Evolutionary conservation across 2,797 vertebrate species (phyloP).

Genomic region (Scarus forsteni): DNA sequence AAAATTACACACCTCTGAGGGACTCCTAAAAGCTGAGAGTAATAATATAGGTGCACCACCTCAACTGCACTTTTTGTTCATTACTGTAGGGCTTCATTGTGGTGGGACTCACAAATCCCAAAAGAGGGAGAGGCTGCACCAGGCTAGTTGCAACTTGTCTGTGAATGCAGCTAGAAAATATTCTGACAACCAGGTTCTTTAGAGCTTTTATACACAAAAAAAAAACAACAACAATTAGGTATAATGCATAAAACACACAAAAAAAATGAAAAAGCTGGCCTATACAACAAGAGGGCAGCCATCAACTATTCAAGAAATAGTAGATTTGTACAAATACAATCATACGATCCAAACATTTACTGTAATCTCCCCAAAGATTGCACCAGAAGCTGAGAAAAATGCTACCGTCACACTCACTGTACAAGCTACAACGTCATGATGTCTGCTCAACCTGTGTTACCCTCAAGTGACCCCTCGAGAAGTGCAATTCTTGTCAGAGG

Average conservation of each 20-base stretch:
- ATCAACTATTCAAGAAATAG: slow-evolving; percentile 38
- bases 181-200: slow-evolving; percentile 16
- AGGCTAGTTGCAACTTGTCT: slow-evolving; percentile 66
- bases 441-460: slow-evolving; percentile 27
- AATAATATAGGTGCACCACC: slow-evolving; percentile 1
- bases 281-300: not conserved
- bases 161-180: slow-evolving; percentile 45
- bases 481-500: slow-evolving; percentile 31
- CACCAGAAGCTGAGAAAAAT: slow-evolving; percentile 7
- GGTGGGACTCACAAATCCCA: slow-evolving; percentile 44
- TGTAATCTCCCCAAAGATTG: slow-evolving; percentile 6
- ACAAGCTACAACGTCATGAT: slow-evolving; percentile 19
- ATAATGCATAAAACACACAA: not conserved
- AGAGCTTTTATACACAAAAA: slow-evolving; percentile 9
- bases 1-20: slow-evolving; percentile 3
- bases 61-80: slow-evolving; percentile 6
- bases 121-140: slow-evolving; percentile 50
- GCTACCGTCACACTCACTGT: slow-evolving; percentile 7
- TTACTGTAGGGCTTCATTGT: slow-evolving; percentile 3
- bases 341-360: slow-evolving; percentile 26
- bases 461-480: slow-evolving; percentile 4
- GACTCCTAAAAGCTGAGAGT: not conserved
- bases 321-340: slow-evolving; percentile 47
- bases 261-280: not conserved
- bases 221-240: not conserved